These are phyloP conservation scores for Philotrypesis tridentata DNA, from an alignment of 1,140 invertebrate species.

Conservation along the genomic window DNA sequence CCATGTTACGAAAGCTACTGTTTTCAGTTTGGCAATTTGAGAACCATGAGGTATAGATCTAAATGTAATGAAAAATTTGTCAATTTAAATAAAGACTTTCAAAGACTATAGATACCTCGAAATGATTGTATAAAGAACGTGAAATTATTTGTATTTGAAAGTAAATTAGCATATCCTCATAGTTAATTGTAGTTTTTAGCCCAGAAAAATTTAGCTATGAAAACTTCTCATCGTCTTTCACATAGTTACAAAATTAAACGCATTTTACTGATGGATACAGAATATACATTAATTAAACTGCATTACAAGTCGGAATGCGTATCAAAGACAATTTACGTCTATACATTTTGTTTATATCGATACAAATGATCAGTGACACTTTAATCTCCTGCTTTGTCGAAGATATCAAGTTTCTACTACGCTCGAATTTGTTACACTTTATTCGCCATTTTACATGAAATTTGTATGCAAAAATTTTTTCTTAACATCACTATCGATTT, in stretches of 20 bases:
- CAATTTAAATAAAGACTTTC: neutral
- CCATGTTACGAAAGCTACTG: neutral
- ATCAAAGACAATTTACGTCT: constrained; percentile 40
- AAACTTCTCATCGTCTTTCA: too few relatives aligned
- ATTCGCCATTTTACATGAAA: neutral
- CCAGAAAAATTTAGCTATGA: too few relatives aligned
- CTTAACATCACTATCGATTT: neutral
- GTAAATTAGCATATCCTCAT: neutral
- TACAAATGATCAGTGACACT: constrained; percentile 19
- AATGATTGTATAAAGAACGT: neutral
- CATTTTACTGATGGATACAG: constrained; percentile 18
- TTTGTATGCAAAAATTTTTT: neutral
- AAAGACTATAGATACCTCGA: neutral
- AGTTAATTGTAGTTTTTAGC: too few relatives aligned
- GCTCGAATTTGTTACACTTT: neutral
- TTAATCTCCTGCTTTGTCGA: constrained; percentile 16
- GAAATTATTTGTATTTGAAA: neutral
- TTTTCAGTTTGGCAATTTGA: constrained; percentile 38
- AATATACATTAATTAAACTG: constrained; percentile 28
- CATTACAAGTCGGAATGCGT: constrained; percentile 29
- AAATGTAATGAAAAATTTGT: neutral
- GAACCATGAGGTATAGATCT: constrained; percentile 21
- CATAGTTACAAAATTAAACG: too few relatives aligned
- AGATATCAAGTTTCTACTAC: constrained; percentile 14
- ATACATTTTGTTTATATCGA: constrained; percentile 19